These are phyloP conservation scores for Drosophila infuscata DNA, from an alignment of 2,888 invertebrate species.

Conservation along the genomic window DNA sequence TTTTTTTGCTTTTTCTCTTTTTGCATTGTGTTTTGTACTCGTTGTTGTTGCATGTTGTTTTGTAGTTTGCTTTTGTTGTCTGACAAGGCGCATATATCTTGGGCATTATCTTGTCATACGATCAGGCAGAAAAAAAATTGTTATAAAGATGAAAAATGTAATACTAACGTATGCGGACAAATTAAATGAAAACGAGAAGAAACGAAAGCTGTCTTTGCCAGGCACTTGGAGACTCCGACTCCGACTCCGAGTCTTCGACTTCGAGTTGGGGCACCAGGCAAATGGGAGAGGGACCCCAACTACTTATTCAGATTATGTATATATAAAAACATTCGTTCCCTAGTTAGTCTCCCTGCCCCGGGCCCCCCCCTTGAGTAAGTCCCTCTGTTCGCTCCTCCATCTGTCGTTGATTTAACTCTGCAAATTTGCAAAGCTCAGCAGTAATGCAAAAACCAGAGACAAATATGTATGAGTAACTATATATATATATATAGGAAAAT, in stretches of 20 bases:
- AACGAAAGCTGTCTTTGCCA: constrained; percentile 29
- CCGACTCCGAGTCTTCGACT: no score
- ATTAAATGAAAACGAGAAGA: constrained; percentile 42
- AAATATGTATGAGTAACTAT: not conserved
- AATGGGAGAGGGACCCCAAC: constrained; percentile 9
- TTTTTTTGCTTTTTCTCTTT: constrained; percentile 26
- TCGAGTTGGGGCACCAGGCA: not conserved
- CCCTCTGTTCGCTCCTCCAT: not conserved
- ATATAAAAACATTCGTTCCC: constrained; percentile 6
- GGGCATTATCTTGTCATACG: constrained; percentile 76
- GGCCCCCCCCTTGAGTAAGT: no score
- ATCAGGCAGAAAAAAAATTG: constrained; percentile 50
- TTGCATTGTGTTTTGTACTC: constrained; percentile 32
- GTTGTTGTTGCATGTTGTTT: constrained; percentile 47
- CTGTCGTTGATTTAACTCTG: constrained; percentile 6
- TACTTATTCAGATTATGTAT: constrained; percentile 14
- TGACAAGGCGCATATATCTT: constrained; percentile 78
- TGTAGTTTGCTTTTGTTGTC: constrained; percentile 57
- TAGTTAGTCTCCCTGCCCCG: not conserved
- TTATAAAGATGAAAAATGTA: constrained; percentile 44
- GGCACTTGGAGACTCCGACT: not conserved
- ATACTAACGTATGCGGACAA: constrained; percentile 37
- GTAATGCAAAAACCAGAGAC: not conserved
- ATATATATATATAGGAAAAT: not conserved
- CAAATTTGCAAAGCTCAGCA: constrained; percentile 5